phyloP scores from a whole-genome alignment of 2,888 invertebrate genomes.

The Escarpia spicata region DNA sequence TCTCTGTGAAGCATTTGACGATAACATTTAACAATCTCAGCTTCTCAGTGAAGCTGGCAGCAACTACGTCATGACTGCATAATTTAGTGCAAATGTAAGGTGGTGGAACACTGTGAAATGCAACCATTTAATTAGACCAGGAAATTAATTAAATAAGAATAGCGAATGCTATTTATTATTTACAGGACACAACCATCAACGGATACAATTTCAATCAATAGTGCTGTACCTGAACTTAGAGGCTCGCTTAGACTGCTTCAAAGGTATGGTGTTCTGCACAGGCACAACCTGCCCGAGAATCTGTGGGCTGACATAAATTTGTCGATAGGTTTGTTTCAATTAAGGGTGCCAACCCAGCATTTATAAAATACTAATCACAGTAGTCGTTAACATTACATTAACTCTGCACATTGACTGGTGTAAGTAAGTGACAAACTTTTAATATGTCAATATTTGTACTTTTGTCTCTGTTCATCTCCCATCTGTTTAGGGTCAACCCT shows the following conservation, averaged over 20 bases:
- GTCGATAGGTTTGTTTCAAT: not conserved
- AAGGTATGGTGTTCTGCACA: not conserved
- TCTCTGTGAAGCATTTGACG: too few relatives aligned
- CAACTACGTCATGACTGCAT: not conserved
- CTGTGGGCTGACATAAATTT: not conserved
- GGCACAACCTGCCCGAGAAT: not conserved
- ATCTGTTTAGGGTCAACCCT: too few relatives aligned
- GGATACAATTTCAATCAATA: not conserved
- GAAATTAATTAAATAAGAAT: not conserved
- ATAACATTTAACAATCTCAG: too few relatives aligned
- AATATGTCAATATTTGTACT: too few relatives aligned
- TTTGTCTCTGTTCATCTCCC: too few relatives aligned
- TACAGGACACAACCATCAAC: not conserved
- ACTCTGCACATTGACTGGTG: not conserved
- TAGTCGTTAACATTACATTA: not conserved
- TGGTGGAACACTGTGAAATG: not conserved
- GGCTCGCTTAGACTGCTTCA: not conserved
- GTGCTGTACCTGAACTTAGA: not conserved
- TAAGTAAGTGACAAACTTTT: too few relatives aligned
- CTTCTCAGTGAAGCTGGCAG: too few relatives aligned
- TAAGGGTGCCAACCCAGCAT: too few relatives aligned
- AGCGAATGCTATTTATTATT: not conserved
- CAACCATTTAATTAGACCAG: not conserved
- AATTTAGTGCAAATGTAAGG: not conserved
- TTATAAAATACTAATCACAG: not conserved